Conservation (phyloP, 2,888 invertebrate species). For the Acleris emargana region DNA sequence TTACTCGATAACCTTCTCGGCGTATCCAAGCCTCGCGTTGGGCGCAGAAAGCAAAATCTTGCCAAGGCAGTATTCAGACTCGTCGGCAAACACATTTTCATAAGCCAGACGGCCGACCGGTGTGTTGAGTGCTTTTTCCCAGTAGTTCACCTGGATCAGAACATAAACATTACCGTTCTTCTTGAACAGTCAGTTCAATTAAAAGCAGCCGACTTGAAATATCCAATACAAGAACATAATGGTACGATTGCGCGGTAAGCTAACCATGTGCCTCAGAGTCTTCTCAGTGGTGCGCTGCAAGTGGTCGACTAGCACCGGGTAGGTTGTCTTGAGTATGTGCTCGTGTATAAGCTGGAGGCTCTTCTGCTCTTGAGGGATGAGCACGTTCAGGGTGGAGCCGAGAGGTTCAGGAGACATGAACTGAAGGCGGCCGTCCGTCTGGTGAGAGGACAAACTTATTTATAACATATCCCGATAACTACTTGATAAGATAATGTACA, state of each 20-base stretch:
- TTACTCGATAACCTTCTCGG: slow-evolving; percentile 89
- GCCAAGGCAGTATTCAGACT: slow-evolving; percentile 87
- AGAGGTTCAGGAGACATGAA: slow-evolving; percentile 71
- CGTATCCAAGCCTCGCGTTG: slow-evolving; percentile 89
- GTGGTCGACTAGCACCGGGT: slow-evolving; percentile 71
- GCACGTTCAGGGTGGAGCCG: slow-evolving; percentile 62
- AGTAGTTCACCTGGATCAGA: slow-evolving; percentile 89
- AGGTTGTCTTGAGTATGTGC: slow-evolving; percentile 73
- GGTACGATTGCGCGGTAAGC: background rate
- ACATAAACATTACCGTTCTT: slow-evolving; percentile 44
- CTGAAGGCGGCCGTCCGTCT: slow-evolving; percentile 78
- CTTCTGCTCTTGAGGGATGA: slow-evolving; percentile 66
- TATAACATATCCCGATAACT: background rate
- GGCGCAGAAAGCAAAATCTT: slow-evolving; percentile 92
- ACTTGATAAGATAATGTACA: too few relatives aligned
- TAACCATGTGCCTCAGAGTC: slow-evolving; percentile 71
- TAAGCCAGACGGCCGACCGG: slow-evolving; percentile 92
- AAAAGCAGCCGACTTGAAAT: too few relatives aligned
- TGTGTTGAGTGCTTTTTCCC: slow-evolving; percentile 93
- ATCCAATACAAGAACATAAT: too few relatives aligned
- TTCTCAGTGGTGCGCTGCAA: slow-evolving; percentile 75
- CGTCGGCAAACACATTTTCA: slow-evolving; percentile 89
- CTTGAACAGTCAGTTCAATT: too few relatives aligned
- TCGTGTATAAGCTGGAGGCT: slow-evolving; percentile 75
- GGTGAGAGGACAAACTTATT: slow-evolving; percentile 24